Evolutionary conservation across 2,888 invertebrate species (phyloP), one percentile per base, ranked within the genome.

Genomic region (Campoletis raptor): DNA sequence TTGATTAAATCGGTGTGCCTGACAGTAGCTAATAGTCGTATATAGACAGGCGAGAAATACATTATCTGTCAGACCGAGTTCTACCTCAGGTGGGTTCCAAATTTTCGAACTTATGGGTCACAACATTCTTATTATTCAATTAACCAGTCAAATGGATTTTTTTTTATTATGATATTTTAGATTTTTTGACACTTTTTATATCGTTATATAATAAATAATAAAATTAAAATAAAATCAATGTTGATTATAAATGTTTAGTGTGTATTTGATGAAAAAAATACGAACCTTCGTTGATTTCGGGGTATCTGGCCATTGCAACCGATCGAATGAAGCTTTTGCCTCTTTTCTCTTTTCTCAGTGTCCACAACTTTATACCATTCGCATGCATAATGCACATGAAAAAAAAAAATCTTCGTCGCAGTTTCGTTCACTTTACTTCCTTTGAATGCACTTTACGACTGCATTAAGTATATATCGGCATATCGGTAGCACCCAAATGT

Each of bases 1-100:
- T 86, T 91, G 92, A 93, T 93, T 92, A 92, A 93, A 92, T 91
- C 90, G 90, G 89, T 82, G 74, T 82, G 84, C 78, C 86, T 70
- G 81, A 79, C 84, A 74, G 81, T 79, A 70, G 78, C 74, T 74
- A 82, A 82, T 81, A 78, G 70, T 64, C 81, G 5, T 45, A 67
- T 42, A 76, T 64, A 48, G 72, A 64, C 81, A 57, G 74, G 67
- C 64, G 72, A 72, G 82, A 76, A 67, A 77, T 57, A n/a, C 67
- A 66, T 80, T 76, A 57, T 52, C 72, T 24, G 64, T 73, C 74
- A 69, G 45, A 12, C 37, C n/a, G 57, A 70, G 48, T 30, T 6
- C 24, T 70, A 48, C 30, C 24, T 48, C 30, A 48, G 48, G 70
- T 30, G 70, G 21, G 18, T 12, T n/a, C 48, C 18, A 9, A 70